These are phyloP conservation scores for Sturnira hondurensis DNA, from an alignment of 2,113 vertebrate genomes.

Conservation along the genomic window DNA sequence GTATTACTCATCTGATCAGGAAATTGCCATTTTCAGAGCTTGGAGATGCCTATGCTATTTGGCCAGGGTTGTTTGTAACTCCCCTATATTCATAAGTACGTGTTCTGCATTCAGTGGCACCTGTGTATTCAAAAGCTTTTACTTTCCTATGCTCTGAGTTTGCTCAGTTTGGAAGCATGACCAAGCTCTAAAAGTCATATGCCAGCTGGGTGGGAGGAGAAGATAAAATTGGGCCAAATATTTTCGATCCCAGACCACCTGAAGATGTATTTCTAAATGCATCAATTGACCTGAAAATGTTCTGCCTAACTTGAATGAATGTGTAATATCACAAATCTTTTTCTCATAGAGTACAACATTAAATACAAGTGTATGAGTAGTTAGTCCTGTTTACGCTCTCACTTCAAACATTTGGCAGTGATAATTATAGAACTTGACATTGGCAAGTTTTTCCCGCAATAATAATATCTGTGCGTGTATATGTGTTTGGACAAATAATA, in stretches of 20 bases:
- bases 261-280: slow-evolving; percentile 51
- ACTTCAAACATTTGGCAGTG: neutral
- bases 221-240: neutral
- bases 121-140: slow-evolving; percentile 42
- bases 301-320: neutral
- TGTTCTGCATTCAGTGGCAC: neutral
- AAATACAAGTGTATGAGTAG: neutral
- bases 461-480: neutral
- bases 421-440: neutral
- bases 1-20: neutral
- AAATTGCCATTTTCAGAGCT: slow-evolving; percentile 28
- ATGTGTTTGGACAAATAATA: neutral
- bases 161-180: slow-evolving; percentile 16
- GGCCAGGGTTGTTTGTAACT: neutral
- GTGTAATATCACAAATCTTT: neutral
- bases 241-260: neutral
- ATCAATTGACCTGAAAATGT: slow-evolving; percentile 1
- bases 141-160: neutral
- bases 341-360: neutral
- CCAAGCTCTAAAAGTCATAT: slow-evolving; percentile 32
- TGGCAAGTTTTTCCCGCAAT: neutral
- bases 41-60: neutral
- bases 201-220: slow-evolving; percentile 65
- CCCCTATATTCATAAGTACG: neutral
- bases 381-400: neutral